Base-by-base conservation (phyloP, 2,888 invertebrate species). In the Mantis religiosa region DNA sequence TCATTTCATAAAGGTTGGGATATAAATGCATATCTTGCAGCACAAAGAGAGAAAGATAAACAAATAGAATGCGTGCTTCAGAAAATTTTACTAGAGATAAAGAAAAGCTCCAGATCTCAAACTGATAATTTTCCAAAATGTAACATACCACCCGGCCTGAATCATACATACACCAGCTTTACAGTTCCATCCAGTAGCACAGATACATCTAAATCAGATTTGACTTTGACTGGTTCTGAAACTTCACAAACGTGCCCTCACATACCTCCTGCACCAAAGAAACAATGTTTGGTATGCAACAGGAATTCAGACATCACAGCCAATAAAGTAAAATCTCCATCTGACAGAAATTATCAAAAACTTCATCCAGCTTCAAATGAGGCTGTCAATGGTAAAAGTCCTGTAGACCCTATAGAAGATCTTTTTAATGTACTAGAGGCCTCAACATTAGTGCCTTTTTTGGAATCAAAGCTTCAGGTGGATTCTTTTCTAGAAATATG, bases 401-500 rank as follows among this genome's bases (percentile, higher is more conserved):
- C 89, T 9, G 41, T 88, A 14, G 87, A 89, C 84, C 85, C 89
- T 14, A 82, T 82, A 28, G 89, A 90, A 71, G 88, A 90, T 28
- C 85, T 90, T 14, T 90, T 84, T 86, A 85, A 88, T 82, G 86
- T 90, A 25, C 28, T 90, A 28, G 89, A 90, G 82, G 89, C 88
- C 41, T 90, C 90, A 12, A 82, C 90, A 12, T 86, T 90, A 2
- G 88, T 90, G 84, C 90, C 90, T 83, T 90, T 90, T 28, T 81
- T 90, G 28, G 90, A 90, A 87, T 84, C 85, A 81, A 90, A 90
- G 83, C 85, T 90, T 41, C 89, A 89, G 81, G 92, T 92, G 20
- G 92, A 92, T 90, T 92, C 92, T 1, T 92, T 92, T 89, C 91
- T 92, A n/a, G 92, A 92, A 90, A 92, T 92, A 41, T 91, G 92